Evolutionary conservation across 2,113 vertebrate genomes (phyloP), one percentile per base, ranked within the genome.

Genomic region (Dryoscopus gambensis): DNA sequence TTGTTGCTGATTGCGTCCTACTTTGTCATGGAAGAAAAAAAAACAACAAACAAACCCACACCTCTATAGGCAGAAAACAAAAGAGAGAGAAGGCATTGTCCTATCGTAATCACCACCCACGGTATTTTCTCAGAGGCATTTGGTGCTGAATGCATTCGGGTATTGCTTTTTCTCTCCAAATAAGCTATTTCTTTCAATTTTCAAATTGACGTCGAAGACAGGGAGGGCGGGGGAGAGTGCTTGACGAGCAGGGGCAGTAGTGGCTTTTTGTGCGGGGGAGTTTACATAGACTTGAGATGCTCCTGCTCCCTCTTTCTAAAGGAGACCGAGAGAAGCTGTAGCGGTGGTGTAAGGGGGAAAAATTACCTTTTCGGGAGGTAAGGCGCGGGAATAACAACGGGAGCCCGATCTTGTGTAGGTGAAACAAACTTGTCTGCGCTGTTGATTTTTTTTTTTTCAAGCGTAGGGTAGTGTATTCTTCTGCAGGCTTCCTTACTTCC

Each of bases 111-210:
- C 89, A 92, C 81, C 21, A 40, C 87, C 28, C 53, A 90, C 94
- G 78, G 89, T 93, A 78, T 97, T 98, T 98, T 95, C 89, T 90
- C 93, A 93, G 96, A 87, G 96, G 74, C 95, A 87, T 84, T 97
- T 94, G 84, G 75, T 88, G 85, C 93, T 95, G 93, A 97, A 98
- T 97, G 87, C 88, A 62, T 95, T 95, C 91, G 71, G 42, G 67
- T 97, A 90, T 89, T 97, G 94, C 74, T 84, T 90, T 47, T 11
- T 15, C 5, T 4, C 18, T 37, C 35, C 50, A 90, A 78, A 96
- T 71, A 97, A 95, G 93, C 35, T 46, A 46, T 97, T 97, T 97
- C 64, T 96, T 96, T 67, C 77, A 42, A 52, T 96, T 89, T 93
- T 86, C 57, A 82, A 52, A 90, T 84, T 93, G 90, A 79, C 85